Conservation (phyloP, 2,888 invertebrate genomes). For the Tachystola acroxantha region DNA sequence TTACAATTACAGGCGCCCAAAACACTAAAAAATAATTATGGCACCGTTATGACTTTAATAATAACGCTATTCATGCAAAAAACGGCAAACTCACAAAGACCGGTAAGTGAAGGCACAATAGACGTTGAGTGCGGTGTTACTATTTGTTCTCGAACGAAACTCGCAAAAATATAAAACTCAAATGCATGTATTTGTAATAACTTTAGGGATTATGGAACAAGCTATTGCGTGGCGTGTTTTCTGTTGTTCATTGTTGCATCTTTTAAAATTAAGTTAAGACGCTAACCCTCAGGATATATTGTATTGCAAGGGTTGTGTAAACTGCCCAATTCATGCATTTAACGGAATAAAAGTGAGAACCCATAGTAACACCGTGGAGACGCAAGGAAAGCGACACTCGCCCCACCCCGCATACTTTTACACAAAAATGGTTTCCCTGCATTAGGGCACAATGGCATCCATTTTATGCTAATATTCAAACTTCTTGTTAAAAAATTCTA, state of each 20-base stretch:
- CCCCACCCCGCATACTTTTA: slow-evolving; percentile 2
- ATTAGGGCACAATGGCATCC: slow-evolving; percentile 27
- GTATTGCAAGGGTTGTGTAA: too few species aligned
- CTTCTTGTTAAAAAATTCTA: slow-evolving; percentile 7
- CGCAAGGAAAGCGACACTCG: background rate
- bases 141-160: background rate
- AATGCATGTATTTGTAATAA: too few species aligned
- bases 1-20: too few species aligned
- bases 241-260: too few species aligned
- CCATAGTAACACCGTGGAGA: background rate
- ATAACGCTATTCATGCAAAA: background rate
- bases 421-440: slow-evolving; percentile 19
- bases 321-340: too few species aligned
- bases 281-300: too few species aligned
- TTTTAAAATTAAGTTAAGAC: too few species aligned
- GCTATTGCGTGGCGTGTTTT: too few species aligned
- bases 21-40: background rate
- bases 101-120: background rate
- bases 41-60: background rate
- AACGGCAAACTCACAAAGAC: background rate
- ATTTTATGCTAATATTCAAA: slow-evolving; percentile 28
- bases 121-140: background rate
- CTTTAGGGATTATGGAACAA: too few species aligned
- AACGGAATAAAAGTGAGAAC: background rate
- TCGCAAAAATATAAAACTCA: background rate